These are phyloP conservation scores for Furnarius figulus DNA, from an alignment of 2,113 vertebrate genomes.

Conservation along the genomic window DNA sequence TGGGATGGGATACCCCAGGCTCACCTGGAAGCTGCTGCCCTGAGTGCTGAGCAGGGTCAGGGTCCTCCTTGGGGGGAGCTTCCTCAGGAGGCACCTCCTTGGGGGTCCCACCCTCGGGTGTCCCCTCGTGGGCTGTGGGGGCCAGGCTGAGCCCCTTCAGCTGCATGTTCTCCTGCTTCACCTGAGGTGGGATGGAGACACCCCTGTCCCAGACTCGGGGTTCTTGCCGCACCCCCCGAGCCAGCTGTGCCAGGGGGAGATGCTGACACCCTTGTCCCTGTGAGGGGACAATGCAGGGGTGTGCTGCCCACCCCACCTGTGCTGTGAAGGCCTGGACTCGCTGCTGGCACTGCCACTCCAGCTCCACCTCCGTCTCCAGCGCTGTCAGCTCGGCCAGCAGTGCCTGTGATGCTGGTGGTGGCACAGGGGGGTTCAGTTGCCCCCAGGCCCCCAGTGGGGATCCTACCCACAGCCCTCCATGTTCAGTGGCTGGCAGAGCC, in stretches of 20 bases:
- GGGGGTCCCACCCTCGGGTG: conserved; percentile 18
- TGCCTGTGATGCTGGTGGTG: conserved; percentile 68
- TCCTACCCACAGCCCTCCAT: not conserved
- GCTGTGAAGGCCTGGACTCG: conserved; percentile 73
- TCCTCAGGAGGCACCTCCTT: conserved; percentile 21
- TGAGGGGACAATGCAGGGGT: rapidly evolving
- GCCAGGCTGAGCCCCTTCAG: conserved; percentile 75
- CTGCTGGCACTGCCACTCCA: conserved; percentile 74
- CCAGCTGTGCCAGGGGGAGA: rapidly evolving
- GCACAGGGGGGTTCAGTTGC: not conserved
- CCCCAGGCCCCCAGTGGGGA: not conserved
- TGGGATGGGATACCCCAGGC: not conserved
- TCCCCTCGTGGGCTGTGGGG: not conserved
- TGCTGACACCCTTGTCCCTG: rapidly evolving
- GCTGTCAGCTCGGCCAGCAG: conserved; percentile 78
- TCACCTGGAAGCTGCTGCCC: conserved; percentile 12
- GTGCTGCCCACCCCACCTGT: conserved; percentile 36
- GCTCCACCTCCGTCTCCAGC: conserved; percentile 77
- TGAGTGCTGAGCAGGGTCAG: not conserved
- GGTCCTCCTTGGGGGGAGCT: not conserved
- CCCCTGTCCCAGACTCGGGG: not conserved
- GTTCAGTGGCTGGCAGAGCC: rapidly evolving
- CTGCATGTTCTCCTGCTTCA: conserved; percentile 73
- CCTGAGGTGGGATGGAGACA: conserved; percentile 16
- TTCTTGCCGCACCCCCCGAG: rapidly evolving